phyloP scores from a whole-genome alignment of 2,888 invertebrate genomes.

The Andrena camellia region DNA sequence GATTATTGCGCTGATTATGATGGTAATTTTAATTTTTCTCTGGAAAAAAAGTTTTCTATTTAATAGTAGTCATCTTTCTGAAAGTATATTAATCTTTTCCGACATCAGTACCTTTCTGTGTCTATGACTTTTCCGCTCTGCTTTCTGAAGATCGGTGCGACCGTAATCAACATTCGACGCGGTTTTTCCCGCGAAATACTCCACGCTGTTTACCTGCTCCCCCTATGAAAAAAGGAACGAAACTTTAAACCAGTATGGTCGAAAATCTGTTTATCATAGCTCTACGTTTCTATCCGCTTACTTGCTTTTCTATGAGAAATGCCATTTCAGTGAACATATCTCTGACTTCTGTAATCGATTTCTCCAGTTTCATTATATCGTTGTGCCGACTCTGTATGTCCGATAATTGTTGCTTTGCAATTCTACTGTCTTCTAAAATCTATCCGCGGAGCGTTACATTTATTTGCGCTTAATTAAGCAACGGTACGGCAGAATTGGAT shows the following conservation, averaged over 20 bases:
- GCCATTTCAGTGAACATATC: constrained; percentile 95
- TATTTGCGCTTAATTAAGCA: background rate
- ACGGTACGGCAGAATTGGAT: constrained; percentile 29
- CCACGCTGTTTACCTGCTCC: constrained; percentile 89
- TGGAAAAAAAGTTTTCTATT: constrained; percentile 78
- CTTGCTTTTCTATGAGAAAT: constrained; percentile 91
- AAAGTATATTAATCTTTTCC: background rate
- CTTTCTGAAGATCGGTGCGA: constrained; percentile 86
- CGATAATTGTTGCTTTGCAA: constrained; percentile 90
- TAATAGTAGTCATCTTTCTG: constrained; percentile 16
- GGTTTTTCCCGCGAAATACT: constrained; percentile 89
- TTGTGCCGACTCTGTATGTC: constrained; percentile 94
- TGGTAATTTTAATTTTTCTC: constrained; percentile 84
- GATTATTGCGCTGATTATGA: constrained; percentile 78
- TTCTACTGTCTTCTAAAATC: constrained; percentile 92
- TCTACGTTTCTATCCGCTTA: constrained; percentile 78
- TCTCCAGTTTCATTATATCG: constrained; percentile 93
- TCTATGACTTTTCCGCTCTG: constrained; percentile 85
- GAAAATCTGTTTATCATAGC: background rate
- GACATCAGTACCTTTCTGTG: constrained; percentile 86
- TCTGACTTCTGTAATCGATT: constrained; percentile 91
- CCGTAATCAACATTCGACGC: constrained; percentile 87
- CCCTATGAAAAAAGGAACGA: constrained; percentile 85
- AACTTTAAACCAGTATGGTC: constrained; percentile 7
- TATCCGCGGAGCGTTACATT: constrained; percentile 78